These are phyloP conservation scores for Heterocephalus glaber DNA, from an alignment of 2,113 vertebrate genomes.

Conservation along the genomic window DNA sequence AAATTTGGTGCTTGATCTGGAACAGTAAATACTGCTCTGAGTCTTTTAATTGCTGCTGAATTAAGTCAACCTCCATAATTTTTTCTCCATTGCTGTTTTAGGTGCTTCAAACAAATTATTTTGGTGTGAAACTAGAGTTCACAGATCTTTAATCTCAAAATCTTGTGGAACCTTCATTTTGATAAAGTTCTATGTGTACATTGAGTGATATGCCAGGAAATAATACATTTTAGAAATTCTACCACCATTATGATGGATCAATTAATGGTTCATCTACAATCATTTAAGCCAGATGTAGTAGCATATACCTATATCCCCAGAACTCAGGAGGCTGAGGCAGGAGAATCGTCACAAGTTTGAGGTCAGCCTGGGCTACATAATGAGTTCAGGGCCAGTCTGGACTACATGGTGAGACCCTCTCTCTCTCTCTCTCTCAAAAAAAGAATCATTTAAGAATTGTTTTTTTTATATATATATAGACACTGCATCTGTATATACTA, in stretches of 20 bases:
- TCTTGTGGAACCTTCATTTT: neutral
- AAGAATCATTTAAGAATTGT: neutral
- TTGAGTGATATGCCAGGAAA: constrained; percentile 41
- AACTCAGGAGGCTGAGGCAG: no score
- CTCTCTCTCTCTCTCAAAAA: neutral
- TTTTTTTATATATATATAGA: neutral
- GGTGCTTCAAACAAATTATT: neutral
- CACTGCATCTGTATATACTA: neutral
- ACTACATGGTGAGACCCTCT: no score
- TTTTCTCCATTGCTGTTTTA: neutral
- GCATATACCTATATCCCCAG: no score
- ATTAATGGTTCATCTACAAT: constrained; percentile 26
- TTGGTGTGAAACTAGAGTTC: neutral
- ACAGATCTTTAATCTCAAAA: neutral
- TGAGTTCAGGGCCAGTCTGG: no score
- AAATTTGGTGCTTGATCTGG: no score
- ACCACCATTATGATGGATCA: neutral
- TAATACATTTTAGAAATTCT: neutral
- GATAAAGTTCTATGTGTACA: neutral
- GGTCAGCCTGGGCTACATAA: no score
- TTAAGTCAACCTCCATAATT: neutral
- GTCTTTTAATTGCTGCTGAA: neutral
- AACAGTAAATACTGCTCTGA: no score
- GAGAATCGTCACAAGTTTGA: no score
- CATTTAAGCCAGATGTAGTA: no score